Evolutionary conservation across 2,888 invertebrate genomes (phyloP).

Genomic region (Chironomus tentans): DNA sequence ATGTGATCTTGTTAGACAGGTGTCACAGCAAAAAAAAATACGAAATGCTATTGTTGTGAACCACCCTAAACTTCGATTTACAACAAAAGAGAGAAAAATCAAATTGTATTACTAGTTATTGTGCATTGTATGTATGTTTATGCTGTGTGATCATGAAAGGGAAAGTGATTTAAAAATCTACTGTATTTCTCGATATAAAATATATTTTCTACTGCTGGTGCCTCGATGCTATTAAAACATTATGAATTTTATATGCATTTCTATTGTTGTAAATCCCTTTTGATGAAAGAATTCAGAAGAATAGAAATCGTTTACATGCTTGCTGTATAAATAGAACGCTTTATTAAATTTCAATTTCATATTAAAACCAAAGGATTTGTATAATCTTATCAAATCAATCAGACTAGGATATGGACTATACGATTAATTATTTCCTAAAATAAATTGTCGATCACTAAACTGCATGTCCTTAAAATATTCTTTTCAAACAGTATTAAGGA

Average conservation of each 20-base stretch:
- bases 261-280: slow-evolving; percentile 3
- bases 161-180: slow-evolving; percentile 8
- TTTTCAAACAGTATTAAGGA: too few relatives aligned
- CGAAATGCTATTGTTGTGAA: background rate
- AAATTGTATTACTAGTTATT: slow-evolving; percentile 6
- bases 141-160: background rate
- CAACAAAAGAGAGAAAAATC: background rate
- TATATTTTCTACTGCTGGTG: background rate
- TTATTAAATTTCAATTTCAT: slow-evolving; percentile 1
- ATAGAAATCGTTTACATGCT: background rate
- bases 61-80: background rate
- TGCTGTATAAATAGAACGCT: background rate
- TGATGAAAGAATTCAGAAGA: background rate
- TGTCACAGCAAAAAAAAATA: background rate
- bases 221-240: background rate
- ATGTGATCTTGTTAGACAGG: background rate
- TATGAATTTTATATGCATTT: background rate
- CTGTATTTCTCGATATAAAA: background rate
- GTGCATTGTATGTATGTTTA: background rate
- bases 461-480: too few relatives aligned
- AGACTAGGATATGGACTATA: background rate
- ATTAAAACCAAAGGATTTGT: background rate
- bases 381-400: background rate
- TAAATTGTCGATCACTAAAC: background rate
- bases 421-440: background rate